These are phyloP conservation scores for Bombus pyrosoma DNA, from an alignment of 1,140 invertebrate genomes.

Conservation along the genomic window DNA sequence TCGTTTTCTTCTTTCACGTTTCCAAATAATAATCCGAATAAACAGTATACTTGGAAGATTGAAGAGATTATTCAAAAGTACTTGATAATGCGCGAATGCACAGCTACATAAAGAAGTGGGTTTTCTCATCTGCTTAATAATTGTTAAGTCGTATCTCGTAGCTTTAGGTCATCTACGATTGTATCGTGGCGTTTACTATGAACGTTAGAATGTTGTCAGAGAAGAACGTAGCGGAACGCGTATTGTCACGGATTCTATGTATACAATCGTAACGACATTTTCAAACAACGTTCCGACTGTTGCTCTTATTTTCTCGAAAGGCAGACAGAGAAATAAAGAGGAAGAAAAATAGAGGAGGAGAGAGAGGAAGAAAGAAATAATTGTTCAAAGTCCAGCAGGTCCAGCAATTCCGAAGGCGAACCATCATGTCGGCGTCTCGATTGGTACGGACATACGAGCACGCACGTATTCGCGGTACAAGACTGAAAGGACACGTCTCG, in stretches of 20 bases:
- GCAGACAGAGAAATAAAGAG: neutral
- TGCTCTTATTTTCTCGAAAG: neutral
- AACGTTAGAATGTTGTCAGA: neutral
- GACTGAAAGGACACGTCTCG: slow-evolving; percentile 68
- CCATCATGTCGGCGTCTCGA: slow-evolving; percentile 52
- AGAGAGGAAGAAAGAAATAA: neutral
- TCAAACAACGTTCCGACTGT: neutral
- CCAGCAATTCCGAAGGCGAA: slow-evolving; percentile 48
- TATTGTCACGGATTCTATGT: neutral
- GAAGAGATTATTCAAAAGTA: neutral
- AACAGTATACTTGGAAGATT: neutral
- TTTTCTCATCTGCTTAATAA: neutral
- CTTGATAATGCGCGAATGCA: neutral
- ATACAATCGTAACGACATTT: slow-evolving; percentile 6
- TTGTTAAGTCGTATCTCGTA: neutral
- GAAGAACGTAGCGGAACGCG: neutral
- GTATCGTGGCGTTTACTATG: neutral
- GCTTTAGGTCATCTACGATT: neutral
- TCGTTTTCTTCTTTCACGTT: neutral
- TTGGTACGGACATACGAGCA: slow-evolving; percentile 50
- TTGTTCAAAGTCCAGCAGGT: slow-evolving; percentile 10
- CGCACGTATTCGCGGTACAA: slow-evolving; percentile 50
- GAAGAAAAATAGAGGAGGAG: neutral
- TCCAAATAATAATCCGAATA: neutral
- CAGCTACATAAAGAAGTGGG: neutral